A percentile compares a stretch with the other conserved stretches of the same genome.
These are phyloP conservation scores for Pantala flavescens DNA, from an alignment of 1,140 invertebrate genomes.

Conservation along the genomic window DNA sequence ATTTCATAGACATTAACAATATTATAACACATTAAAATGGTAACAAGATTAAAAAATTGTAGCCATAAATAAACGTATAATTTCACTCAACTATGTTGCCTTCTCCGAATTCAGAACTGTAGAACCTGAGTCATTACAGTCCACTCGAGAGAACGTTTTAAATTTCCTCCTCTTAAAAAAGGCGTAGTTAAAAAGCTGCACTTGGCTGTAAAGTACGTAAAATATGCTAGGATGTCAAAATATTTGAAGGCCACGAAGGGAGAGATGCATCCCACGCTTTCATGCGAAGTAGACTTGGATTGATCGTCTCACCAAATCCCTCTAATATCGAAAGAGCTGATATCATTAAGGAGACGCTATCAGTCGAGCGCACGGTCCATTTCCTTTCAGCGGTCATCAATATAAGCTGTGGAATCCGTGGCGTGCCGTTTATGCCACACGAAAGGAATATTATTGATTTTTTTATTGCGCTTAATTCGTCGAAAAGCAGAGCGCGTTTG, in stretches of 20 bases:
- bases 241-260: neutral
- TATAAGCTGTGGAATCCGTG: neutral
- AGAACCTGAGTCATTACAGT: neutral
- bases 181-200: too few relatives aligned
- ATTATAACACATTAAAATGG: too few relatives aligned
- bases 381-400: neutral
- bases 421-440: neutral
- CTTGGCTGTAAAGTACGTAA: neutral
- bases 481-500: neutral
- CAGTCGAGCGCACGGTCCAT: neutral
- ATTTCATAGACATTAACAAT: too few relatives aligned
- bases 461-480: conserved; percentile 3
- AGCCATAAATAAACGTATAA: too few relatives aligned
- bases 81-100: neutral
- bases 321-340: neutral
- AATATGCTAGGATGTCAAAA: neutral
- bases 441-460: neutral
- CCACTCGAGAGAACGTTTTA: too few relatives aligned
- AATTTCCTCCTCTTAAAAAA: too few relatives aligned
- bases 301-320: neutral
- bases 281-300: neutral
- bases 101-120: neutral
- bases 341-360: neutral
- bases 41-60: too few relatives aligned
- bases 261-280: neutral